Base-by-base conservation (phyloP, 1,140 invertebrate species). In the Drosophila mojavensis region DNA sequence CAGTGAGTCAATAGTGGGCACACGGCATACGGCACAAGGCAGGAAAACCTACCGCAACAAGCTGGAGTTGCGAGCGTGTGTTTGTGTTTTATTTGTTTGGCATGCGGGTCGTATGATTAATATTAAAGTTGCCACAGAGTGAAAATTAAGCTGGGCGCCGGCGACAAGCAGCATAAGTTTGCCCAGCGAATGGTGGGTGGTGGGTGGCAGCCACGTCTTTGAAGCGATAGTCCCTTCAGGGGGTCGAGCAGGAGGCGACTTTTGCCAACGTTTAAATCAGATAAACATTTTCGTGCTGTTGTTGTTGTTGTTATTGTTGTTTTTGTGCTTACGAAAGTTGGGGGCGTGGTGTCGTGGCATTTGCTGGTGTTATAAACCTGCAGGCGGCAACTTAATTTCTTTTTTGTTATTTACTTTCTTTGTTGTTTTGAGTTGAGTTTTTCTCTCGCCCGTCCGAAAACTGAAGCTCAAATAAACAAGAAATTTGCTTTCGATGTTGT, bases 361-460 rank as follows among this genome's bases (percentile, higher is more conserved):
- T 58, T 67, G 79, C 72, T 77, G 73, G 83, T 88, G 83, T 83
- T 81, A 86, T 79, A 83, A 83, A 77, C 60, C 83, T 86, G 79
- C 76, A 86, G 83, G 83, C 83, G 84, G 83, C 83, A 86, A 88
- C 84, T 88, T 89, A 86, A 83, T 86, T 88, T 88, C 79, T 75
- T 75, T 70, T 72, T 55, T 65, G 36, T 60, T 59, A 53, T 78
- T 70, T 78, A 58, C 33, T 65, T 67, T 47, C 50, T 64, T 47
- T 51, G 33, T 47, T 15, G 30, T 33, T 55, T 33, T 55, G 60
- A 43, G 48, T 13, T 64, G n/a, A n/a, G n/a, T 17, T 17, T 59
- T 50, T n/a, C 30, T 28, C 63, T 20, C 54, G 39, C 15, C 28
- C 59, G 54, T 66, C 51, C 74, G 51, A 41, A 39, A 70, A 53